These are phyloP conservation scores for Aphidius gifuensis DNA, from an alignment of 1,140 invertebrate species.

Conservation along the genomic window DNA sequence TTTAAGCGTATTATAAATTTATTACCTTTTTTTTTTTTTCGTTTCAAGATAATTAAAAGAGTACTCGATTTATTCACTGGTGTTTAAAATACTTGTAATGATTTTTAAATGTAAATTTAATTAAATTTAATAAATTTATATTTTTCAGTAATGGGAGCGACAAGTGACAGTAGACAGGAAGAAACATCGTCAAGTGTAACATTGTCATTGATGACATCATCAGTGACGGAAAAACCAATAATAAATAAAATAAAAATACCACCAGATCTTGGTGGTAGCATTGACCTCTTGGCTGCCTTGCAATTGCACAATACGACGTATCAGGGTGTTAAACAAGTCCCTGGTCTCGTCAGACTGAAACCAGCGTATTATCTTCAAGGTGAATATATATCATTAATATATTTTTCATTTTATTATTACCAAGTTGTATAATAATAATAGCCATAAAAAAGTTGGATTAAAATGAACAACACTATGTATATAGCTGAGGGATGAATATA, in stretches of 20 bases:
- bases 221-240: conserved; percentile 25
- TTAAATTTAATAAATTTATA: no score
- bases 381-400: conserved; percentile 35
- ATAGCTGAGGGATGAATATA: not conserved
- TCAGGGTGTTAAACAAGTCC: conserved; percentile 57
- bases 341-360: conserved; percentile 58
- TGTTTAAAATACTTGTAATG: no score
- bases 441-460: not conserved
- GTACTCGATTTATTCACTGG: no score
- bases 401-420: not conserved
- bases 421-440: no score
- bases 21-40: no score
- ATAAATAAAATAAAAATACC: conserved; percentile 37
- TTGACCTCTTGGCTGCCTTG: conserved; percentile 61
- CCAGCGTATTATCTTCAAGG: conserved; percentile 61
- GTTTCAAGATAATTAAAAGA: no score
- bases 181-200: conserved; percentile 33
- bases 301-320: conserved; percentile 60
- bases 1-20: no score
- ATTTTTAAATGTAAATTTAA: no score
- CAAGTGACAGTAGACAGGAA: conserved; percentile 44
- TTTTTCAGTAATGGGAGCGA: conserved; percentile 46
- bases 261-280: conserved; percentile 45
- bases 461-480: conserved; percentile 4
- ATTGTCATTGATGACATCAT: conserved; percentile 27